Base-by-base conservation (phyloP, 2,888 invertebrate species). In the Macrosoma leucophasiata region DNA sequence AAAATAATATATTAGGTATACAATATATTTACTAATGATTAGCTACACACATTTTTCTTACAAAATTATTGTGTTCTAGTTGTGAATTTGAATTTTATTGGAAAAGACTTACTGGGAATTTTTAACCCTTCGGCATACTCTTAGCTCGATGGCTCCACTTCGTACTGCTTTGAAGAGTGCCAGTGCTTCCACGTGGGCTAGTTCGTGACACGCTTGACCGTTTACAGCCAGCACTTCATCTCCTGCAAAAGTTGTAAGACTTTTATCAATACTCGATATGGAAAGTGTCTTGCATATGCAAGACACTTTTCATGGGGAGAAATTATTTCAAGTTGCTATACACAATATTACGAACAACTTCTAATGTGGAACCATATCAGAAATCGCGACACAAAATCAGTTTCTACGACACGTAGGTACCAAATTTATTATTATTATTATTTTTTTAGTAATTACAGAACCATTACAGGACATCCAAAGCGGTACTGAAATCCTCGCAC, bases 221-320 rank as follows among this genome's bases (percentile, higher is more conserved):
- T 94, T 94, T 11, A 94, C 91, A 35, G 93, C 91, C 48, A 93
- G 73, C 52, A 94, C 90, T 75, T 94, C 92, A 64, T 94, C 94
- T 29, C 94, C 92, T 89, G 69, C 14, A 81, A 84, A 15, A 17
- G 13, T 12, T 3, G 20, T 8, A 14, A n/a, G 13, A 8, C 15
- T 14, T 15, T 13, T 22, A 10, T 21, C 13, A 17, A 6, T 7
- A 17, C 17, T n/a, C n/a, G n/a, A n/a, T n/a, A n/a, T n/a, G n/a
- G n/a, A n/a, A n/a, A n/a, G n/a, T n/a, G n/a, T n/a, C n/a, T n/a
- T n/a, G n/a, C n/a, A n/a, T n/a, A n/a, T n/a, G n/a, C n/a, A n/a
- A n/a, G n/a, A n/a, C n/a, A n/a, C n/a, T n/a, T n/a, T n/a, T n/a
- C n/a, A n/a, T n/a, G n/a, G n/a, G n/a, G n/a, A n/a, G n/a, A n/a